Evolutionary conservation across 2,888 invertebrate species (phyloP), one percentile per base, ranked within the genome.

Genomic region (Tridacna crocea): DNA sequence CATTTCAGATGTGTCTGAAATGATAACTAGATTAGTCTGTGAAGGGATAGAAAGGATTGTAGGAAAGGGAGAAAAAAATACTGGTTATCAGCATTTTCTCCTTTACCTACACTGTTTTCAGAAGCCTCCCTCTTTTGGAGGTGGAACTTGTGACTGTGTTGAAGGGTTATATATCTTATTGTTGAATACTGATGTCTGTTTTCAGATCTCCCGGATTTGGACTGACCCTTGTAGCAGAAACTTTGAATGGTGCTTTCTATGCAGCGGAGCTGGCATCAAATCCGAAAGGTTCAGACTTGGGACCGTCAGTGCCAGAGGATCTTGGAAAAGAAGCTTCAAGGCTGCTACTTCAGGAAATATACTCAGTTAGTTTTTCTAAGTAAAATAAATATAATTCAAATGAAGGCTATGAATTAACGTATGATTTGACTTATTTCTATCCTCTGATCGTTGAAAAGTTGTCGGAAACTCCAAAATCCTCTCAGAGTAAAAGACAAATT

Each of bases 171-270:
- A 4, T 8, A 36, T 36, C 36, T 36, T 36, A 8, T 36, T 4
- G 55, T 55, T 55, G 15, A 19, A 55, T 55, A 55, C 3, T 55
- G 19, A 19, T 55, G 15, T 76, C 60, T n/a, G 75, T n/a, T 84
- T 82, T 36, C 74, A 94, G 94, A 79, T 95, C 95, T 17, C 95
- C 95, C 89, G 96, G 99, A 0, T 99, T 97, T 95, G 99, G 99
- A 0, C 95, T 99, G 82, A 97, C 97, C 91, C 95, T 99, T 36
- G 96, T 97, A 0, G 99, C 99, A 0, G 98, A 99, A 95, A 99
- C 99, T 0, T 98, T 97, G 15, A 97, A 97, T 78, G 98, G 97
- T 27, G 90, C 91, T 0, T 94, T 94, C 80, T 91, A 94, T 47
- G 92, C 93, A 77, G 95, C 95, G 19, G 95, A 95, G 87, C 89